These are phyloP conservation scores for Dorcus hopei DNA, from an alignment of 2,888 invertebrate species.

Conservation along the genomic window DNA sequence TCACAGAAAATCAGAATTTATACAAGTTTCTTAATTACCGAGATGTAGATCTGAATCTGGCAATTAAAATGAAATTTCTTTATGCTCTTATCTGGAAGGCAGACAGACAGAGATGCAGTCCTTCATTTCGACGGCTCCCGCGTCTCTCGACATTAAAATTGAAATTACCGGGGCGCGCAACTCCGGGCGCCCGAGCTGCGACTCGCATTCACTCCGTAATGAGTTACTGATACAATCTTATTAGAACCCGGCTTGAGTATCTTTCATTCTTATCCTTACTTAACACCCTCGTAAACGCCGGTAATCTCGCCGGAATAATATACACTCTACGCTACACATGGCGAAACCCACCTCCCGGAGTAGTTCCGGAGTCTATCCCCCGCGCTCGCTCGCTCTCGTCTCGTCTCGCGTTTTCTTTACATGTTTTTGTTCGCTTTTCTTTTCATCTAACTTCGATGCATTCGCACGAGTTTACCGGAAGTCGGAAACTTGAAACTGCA, in stretches of 20 bases:
- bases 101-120: conserved; percentile 21
- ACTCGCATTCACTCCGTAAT: conserved; percentile 38
- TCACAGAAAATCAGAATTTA: conserved; percentile 34
- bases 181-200: conserved; percentile 27
- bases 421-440: conserved; percentile 2
- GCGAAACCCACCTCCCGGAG: conserved; percentile 17
- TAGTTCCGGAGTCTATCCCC: conserved; percentile 17
- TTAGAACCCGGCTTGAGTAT: conserved; percentile 37
- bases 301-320: conserved; percentile 5
- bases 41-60: conserved; percentile 40
- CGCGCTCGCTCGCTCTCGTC: background rate
- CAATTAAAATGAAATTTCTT: conserved; percentile 44
- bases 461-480: background rate
- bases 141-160: conserved; percentile 35
- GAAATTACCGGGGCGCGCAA: conserved; percentile 33
- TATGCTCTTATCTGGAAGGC: conserved; percentile 33
- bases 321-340: conserved; percentile 30
- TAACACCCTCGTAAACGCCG: conserved; percentile 14
- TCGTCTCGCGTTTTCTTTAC: background rate
- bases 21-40: conserved; percentile 41
- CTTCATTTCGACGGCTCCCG: conserved; percentile 26
- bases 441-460: background rate
- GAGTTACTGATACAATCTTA: conserved; percentile 44
- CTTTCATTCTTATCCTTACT: conserved; percentile 35
- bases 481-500: background rate